These are phyloP conservation scores for Colletes collaris DNA, from an alignment of 2,888 invertebrate species.

Conservation along the genomic window DNA sequence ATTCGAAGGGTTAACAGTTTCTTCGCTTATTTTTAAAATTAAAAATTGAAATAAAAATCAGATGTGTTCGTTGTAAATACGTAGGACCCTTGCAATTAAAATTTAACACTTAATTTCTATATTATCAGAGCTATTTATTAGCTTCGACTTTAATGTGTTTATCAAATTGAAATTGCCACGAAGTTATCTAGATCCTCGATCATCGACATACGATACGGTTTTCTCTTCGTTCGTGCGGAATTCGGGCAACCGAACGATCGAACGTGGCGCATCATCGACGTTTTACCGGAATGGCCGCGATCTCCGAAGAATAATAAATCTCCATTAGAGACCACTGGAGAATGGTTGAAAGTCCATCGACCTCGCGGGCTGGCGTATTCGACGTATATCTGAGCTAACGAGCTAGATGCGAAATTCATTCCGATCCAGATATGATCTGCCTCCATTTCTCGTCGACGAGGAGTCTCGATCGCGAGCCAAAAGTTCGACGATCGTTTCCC, in stretches of 20 bases:
- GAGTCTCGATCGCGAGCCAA: constrained; percentile 1
- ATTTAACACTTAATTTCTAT: too few relatives aligned
- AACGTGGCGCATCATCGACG: constrained; percentile 21
- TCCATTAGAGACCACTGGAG: constrained; percentile 49
- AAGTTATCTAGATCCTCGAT: constrained; percentile 4
- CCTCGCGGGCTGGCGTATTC: constrained; percentile 23
- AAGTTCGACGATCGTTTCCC: constrained; percentile 11
- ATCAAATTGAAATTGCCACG: neutral
- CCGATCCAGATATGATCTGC: constrained; percentile 60
- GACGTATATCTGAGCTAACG: constrained; percentile 49
- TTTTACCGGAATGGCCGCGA: constrained; percentile 35
- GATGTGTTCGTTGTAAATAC: too few relatives aligned
- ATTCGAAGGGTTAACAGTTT: too few relatives aligned
- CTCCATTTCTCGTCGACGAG: constrained; percentile 27
- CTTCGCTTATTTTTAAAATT: too few relatives aligned
- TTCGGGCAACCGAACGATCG: neutral
- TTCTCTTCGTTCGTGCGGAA: neutral
- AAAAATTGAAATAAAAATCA: too few relatives aligned
- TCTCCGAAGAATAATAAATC: constrained; percentile 63
- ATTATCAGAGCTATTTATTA: neutral
- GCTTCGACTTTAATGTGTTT: too few relatives aligned
- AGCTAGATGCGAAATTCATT: constrained; percentile 64
- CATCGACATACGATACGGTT: neutral
- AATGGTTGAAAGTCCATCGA: constrained; percentile 46
- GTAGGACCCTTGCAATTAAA: too few relatives aligned